Percentiles rank a stretch among this genome's conserved stretches.
Conservation (phyloP, 1,140 invertebrate species). For the Drosophila bocki region DNA sequence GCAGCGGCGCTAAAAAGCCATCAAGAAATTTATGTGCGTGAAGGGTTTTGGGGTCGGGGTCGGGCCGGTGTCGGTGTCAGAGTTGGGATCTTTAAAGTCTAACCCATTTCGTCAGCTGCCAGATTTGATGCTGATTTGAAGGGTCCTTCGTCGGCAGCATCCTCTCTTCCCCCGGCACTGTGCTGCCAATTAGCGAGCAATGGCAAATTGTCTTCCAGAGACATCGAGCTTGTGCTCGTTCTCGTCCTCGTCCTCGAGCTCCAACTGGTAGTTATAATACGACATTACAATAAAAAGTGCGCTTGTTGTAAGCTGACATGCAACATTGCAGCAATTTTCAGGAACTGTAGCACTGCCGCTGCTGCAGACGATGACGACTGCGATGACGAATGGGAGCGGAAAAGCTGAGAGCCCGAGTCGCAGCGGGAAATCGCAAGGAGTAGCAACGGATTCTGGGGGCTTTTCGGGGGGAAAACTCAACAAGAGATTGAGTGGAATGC, state of each 20-base stretch:
- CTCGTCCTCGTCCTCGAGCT: conserved; percentile 11
- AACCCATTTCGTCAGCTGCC: conserved; percentile 26
- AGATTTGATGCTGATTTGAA: conserved; percentile 49
- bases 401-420: conserved; percentile 8
- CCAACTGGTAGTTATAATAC: conserved; percentile 59
- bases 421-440: conserved; percentile 7
- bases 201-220: conserved; percentile 55
- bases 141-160: conserved; percentile 5
- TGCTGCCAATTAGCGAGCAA: conserved; percentile 72
- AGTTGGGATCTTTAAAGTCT: conserved; percentile 35
- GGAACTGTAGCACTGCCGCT: conserved; percentile 27
- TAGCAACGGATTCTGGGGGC: background rate
- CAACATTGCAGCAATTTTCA: conserved; percentile 81
- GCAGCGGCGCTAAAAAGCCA: conserved; percentile 49
- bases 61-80: background rate
- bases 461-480: conserved; percentile 18
- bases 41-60: background rate
- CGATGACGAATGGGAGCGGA: conserved; percentile 47
- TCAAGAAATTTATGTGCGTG: conserved; percentile 53
- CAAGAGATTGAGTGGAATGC: conserved; percentile 56
- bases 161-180: background rate
- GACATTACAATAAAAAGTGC: conserved; percentile 73
- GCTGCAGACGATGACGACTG: conserved; percentile 29
- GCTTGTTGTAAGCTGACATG: conserved; percentile 77
- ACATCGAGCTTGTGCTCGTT: conserved; percentile 6